Evolutionary conservation across 2,113 vertebrate species (phyloP), one percentile per base, ranked within the genome.

Genomic region (Poeciliopsis prolifica): DNA sequence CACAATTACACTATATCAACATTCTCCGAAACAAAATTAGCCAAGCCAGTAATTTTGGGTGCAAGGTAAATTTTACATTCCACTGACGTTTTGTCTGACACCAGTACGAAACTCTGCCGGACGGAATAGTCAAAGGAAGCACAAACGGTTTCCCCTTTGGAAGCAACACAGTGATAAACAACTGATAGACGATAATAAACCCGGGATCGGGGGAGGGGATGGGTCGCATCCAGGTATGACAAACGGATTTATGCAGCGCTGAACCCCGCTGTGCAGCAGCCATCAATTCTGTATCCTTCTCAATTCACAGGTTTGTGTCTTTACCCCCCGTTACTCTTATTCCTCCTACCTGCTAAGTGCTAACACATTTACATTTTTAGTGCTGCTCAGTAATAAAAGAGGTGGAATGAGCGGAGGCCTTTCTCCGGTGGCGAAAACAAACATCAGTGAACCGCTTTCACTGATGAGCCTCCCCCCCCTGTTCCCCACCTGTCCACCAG

Each of bases 311-410:
- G 76, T 86, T 85, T 84, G 84, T 84, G 76, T 84, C 79, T 82
- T 79, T 75, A 77, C 77, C 81, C 83, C 83, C 78, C 82, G 33
- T 83, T 88, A 78, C 77, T 80, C 90, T 85, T 90, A 86, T 88
- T 86, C 78, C 84, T 85, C 78, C 70, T 87, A 83, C 54, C 74
- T 84, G 70, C 79, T 93, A 92, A 92, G 91, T 92, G 92, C 91
- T 91, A 80, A 90, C 79, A 91, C 89, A 90, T 91, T 91, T 91
- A 90, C 87, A 93, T 92, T 92, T 91, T 86, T 86, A 90, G 89
- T 90, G 85, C 90, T 89, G 88, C 88, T 89, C 77, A 81, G 89
- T 89, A 88, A 90, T 88, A 88, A 89, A 89, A 86, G 63, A 86
- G 79, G 89, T 87, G 84, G 85, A 80, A 82, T 64, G 79, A 87